Conservation (phyloP, 2,113 vertebrate species). For the Brevimyrus niger region DNA sequence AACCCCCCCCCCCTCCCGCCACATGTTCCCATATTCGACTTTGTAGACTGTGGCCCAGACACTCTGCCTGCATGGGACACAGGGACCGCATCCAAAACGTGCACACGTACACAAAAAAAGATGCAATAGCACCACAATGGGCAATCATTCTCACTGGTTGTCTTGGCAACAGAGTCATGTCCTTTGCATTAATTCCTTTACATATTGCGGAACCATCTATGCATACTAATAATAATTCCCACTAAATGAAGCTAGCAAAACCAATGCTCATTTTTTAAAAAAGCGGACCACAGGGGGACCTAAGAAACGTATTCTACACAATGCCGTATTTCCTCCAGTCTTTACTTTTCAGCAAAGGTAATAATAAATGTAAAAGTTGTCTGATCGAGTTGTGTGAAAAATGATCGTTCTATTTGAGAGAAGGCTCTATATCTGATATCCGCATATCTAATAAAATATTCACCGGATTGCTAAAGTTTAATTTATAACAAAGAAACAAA, state of each 20-base stretch:
- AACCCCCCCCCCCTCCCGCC: not conserved
- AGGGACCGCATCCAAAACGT: not conserved
- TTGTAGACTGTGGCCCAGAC: not conserved
- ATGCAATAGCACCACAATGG: not conserved
- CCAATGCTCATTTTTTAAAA: not conserved
- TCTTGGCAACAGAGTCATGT: slow-evolving; percentile 1
- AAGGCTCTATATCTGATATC: not conserved
- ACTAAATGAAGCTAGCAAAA: not conserved
- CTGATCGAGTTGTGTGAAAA: not conserved
- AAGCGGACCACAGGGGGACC: not conserved
- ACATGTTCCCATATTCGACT: not conserved
- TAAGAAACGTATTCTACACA: not conserved
- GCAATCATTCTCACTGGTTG: not conserved
- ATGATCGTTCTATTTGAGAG: not conserved
- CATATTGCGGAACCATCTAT: not conserved
- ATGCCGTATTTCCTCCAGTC: not conserved
- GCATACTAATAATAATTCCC: not conserved
- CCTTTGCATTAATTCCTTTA: not conserved
- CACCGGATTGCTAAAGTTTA: not conserved
- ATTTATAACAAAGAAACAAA: not conserved
- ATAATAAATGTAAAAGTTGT: not conserved
- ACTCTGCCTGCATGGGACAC: not conserved
- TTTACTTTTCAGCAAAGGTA: not conserved
- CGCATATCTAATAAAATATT: not conserved
- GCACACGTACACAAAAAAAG: not conserved